A percentile compares a stretch with the other conserved stretches of the same genome.
These are phyloP conservation scores for Halocynthia roretzi DNA, from an alignment of 23 tunicate genomes.

Conservation along the genomic window DNA sequence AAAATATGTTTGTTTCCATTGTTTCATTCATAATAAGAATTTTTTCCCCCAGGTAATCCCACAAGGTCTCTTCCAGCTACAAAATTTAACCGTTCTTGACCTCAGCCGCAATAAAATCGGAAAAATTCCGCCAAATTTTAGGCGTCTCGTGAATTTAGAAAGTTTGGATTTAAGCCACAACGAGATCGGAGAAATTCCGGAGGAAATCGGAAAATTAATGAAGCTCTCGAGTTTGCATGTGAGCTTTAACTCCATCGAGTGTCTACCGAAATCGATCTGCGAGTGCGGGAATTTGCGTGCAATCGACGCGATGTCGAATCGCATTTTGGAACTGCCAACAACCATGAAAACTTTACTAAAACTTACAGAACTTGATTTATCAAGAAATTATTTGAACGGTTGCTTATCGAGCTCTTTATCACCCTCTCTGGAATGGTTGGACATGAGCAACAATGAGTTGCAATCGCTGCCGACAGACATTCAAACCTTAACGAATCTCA, in stretches of 20 bases:
- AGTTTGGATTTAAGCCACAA: neutral
- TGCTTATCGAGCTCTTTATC: neutral
- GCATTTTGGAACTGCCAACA: neutral
- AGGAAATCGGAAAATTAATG: constrained; percentile 2
- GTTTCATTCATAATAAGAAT: neutral
- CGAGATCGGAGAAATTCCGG: neutral
- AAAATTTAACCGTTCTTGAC: neutral
- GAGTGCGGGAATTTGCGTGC: neutral
- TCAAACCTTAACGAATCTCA: neutral
- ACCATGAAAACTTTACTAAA: neutral
- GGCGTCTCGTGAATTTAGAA: neutral
- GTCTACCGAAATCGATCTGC: constrained; percentile 5
- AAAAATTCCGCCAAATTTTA: neutral
- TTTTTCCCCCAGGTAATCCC: constrained; percentile 5
- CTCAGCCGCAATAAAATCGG: neutral
- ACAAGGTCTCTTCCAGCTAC: neutral
- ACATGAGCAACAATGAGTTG: neutral
- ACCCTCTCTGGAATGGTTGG: neutral
- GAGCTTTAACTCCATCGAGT: neutral
- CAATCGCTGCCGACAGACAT: neutral
- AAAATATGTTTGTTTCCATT: neutral
- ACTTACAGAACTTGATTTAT: neutral
- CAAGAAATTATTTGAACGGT: neutral
- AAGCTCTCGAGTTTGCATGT: neutral
- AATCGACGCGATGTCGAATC: neutral